Percentiles rank a stretch among this genome's conserved stretches.
Evolutionary conservation across 1,140 invertebrate species (phyloP).

Genomic region (Halesus radiatus): DNA sequence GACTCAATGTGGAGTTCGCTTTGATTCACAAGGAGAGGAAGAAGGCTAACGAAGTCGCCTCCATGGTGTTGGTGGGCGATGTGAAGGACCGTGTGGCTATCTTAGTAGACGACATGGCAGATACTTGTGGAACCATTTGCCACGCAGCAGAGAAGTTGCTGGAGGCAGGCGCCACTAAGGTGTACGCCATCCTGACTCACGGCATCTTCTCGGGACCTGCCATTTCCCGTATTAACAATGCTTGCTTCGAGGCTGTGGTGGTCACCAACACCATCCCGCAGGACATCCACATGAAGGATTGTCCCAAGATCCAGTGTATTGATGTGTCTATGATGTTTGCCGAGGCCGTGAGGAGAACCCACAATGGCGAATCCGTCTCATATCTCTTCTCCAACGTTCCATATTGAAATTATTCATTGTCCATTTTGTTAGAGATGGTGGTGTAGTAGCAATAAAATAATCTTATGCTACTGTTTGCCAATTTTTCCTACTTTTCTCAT

Average conservation of each 20-base stretch:
- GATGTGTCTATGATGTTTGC: slow-evolving; percentile 99
- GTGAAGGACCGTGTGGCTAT: slow-evolving; percentile 98
- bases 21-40: slow-evolving; percentile 99
- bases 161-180: slow-evolving; percentile 95
- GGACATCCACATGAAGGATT: slow-evolving; percentile 97
- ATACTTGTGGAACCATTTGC: slow-evolving; percentile 98
- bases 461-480: background rate
- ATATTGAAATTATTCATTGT: slow-evolving; percentile 70
- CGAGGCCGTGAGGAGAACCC: slow-evolving; percentile 95
- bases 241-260: slow-evolving; percentile 97
- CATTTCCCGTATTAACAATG: slow-evolving; percentile 95
- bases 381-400: slow-evolving; percentile 97
- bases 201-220: slow-evolving; percentile 99
- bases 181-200: slow-evolving; percentile 98
- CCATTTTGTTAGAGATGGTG: slow-evolving; percentile 10
- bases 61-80: slow-evolving; percentile 98
- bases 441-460: slow-evolving; percentile 1
- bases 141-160: slow-evolving; percentile 97
- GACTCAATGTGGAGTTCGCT: slow-evolving; percentile 98
- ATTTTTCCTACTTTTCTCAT: slow-evolving; percentile 17
- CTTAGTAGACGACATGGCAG: slow-evolving; percentile 99
- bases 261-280: slow-evolving; percentile 99
- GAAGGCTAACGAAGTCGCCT: slow-evolving; percentile 98
- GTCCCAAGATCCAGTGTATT: slow-evolving; percentile 94
- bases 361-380: slow-evolving; percentile 97